A percentile compares a stretch with the other conserved stretches of the same genome.
These are phyloP conservation scores for Gnatocerus cornutus DNA, from an alignment of 2,888 invertebrate species.

Conservation along the genomic window DNA sequence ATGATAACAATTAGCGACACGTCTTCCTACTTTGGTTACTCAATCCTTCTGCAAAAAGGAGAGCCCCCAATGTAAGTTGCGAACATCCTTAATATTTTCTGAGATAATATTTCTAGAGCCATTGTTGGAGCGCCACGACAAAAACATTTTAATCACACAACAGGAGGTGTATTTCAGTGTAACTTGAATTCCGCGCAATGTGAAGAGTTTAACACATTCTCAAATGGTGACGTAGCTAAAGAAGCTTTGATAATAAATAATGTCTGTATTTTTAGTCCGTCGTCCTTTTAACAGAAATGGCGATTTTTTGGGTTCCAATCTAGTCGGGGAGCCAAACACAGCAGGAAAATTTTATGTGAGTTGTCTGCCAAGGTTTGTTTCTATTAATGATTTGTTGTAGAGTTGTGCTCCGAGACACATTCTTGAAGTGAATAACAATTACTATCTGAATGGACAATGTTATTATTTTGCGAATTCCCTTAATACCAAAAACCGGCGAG, in stretches of 20 bases:
- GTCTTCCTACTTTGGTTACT: slow-evolving; percentile 30
- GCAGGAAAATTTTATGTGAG: slow-evolving; percentile 28
- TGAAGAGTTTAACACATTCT: neutral
- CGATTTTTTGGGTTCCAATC: slow-evolving; percentile 29
- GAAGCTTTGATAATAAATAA: neutral
- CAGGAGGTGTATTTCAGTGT: slow-evolving; percentile 20
- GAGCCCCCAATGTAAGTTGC: slow-evolving; percentile 24
- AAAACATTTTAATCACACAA: slow-evolving; percentile 8
- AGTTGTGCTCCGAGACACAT: slow-evolving; percentile 36
- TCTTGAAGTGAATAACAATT: neutral
- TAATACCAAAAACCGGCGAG: neutral
- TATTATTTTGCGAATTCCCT: slow-evolving; percentile 16
- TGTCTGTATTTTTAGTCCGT: neutral
- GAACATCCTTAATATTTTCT: neutral
- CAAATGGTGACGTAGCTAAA: neutral
- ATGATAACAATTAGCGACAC: slow-evolving; percentile 19
- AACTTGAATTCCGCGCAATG: slow-evolving; percentile 5
- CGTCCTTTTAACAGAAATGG: slow-evolving; percentile 5
- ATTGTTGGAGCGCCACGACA: slow-evolving; percentile 33
- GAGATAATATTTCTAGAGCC: slow-evolving; percentile 7
- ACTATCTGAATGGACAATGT: slow-evolving; percentile 27
- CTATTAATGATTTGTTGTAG: slow-evolving; percentile 14
- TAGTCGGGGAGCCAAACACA: slow-evolving; percentile 16
- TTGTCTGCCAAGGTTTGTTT: neutral
- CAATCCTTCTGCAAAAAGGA: slow-evolving; percentile 32